These are phyloP conservation scores for Lasioglossum lativentre DNA, from an alignment of 2,888 invertebrate species.

Conservation along the genomic window DNA sequence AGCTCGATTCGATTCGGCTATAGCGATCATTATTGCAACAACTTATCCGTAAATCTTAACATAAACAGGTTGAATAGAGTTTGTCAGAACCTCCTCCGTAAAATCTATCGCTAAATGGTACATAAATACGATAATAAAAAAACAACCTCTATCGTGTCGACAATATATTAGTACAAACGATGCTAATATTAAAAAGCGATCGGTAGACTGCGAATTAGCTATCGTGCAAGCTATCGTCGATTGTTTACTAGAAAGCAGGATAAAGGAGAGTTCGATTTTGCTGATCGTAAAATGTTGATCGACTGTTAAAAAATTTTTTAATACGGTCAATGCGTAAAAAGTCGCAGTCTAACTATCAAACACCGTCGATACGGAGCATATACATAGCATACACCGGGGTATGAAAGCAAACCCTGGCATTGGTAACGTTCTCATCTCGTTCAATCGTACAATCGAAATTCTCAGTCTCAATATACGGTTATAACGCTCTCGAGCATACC, in stretches of 20 bases:
- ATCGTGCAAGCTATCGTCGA: not conserved
- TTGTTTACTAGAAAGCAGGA: not conserved
- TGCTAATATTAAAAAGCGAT: conserved; percentile 19
- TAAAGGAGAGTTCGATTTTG: not conserved
- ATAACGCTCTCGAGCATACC: not conserved
- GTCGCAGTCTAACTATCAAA: not conserved
- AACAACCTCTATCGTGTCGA: conserved; percentile 6
- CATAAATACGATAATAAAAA: conserved; percentile 48
- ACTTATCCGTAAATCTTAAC: conserved; percentile 29
- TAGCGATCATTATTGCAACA: conserved; percentile 9
- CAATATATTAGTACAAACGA: conserved; percentile 20
- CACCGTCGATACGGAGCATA: not conserved
- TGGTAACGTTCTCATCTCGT: conserved; percentile 62
- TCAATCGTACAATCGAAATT: conserved; percentile 29
- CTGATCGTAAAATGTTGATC: not conserved
- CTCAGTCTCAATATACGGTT: not conserved
- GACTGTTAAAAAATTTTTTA: not conserved
- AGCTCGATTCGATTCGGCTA: not conserved
- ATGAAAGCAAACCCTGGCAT: conserved; percentile 31
- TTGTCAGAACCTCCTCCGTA: conserved; percentile 29
- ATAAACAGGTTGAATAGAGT: conserved; percentile 31
- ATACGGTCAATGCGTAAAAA: not conserved
- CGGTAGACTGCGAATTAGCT: conserved; percentile 1
- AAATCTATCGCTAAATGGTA: conserved; percentile 31
- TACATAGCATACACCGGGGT: too few relatives aligned